Evolutionary conservation across 2,113 vertebrate species (phyloP).

Genomic region (Scomber scombrus): DNA sequence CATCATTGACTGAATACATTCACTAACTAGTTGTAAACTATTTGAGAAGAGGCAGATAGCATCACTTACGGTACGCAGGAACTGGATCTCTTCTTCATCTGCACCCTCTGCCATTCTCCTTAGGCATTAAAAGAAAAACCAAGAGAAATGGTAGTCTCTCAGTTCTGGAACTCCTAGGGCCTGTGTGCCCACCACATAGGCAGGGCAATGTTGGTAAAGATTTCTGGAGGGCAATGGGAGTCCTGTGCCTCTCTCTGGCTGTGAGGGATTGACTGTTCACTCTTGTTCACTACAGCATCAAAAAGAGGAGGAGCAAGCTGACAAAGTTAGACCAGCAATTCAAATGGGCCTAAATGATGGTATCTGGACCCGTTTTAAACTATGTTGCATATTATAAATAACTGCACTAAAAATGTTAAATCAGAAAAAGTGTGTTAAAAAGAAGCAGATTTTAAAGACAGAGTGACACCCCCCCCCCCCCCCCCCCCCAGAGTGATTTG

Average conservation of each 20-base stretch:
- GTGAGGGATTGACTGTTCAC: constrained; percentile 67
- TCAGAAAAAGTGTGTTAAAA: not conserved
- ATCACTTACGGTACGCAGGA: constrained; percentile 91
- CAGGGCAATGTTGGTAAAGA: constrained; percentile 31
- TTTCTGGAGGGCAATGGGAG: constrained; percentile 62
- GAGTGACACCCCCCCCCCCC: too few species aligned
- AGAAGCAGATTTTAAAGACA: not conserved
- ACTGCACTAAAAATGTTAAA: not conserved
- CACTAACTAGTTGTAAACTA: not conserved
- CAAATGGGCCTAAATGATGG: not conserved
- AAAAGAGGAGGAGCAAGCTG: constrained; percentile 74
- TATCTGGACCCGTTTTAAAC: not conserved
- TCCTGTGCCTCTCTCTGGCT: constrained; percentile 52
- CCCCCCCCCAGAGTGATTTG: too few species aligned
- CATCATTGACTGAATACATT: not conserved
- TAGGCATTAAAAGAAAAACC: constrained; percentile 47
- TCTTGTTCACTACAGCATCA: constrained; percentile 66
- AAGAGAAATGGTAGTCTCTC: constrained; percentile 39
- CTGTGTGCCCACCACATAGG: constrained; percentile 21
- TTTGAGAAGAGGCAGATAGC: constrained; percentile 39
- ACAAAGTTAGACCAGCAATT: constrained; percentile 15
- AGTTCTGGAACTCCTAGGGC: constrained; percentile 21
- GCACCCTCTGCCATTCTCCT: constrained; percentile 90
- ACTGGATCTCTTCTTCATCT: constrained; percentile 94
- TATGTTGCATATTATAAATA: not conserved